Conservation (phyloP, 2,888 invertebrate genomes). For the Leptura quadrifasciata region DNA sequence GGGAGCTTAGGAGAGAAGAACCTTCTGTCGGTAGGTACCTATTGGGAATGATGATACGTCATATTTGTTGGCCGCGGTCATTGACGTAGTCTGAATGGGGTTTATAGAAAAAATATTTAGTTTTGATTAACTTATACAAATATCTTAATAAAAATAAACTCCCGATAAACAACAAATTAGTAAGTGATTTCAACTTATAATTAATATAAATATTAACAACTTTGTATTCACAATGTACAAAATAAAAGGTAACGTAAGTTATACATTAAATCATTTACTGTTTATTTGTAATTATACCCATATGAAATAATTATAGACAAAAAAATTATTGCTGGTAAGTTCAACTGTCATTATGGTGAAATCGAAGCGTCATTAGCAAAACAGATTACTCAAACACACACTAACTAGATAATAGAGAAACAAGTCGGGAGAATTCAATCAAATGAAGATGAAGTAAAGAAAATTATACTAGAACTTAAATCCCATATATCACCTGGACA, state of each 20-base stretch:
- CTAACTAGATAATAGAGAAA: too few relatives aligned
- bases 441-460: too few relatives aligned
- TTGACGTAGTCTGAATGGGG: conserved; percentile 21
- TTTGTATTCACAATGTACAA: background rate
- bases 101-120: conserved; percentile 15
- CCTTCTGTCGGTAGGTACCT: conserved; percentile 63
- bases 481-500: too few relatives aligned
- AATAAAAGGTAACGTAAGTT: background rate
- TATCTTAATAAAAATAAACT: background rate
- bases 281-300: background rate
- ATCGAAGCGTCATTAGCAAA: too few relatives aligned
- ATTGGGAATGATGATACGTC: conserved; percentile 70
- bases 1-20: conserved; percentile 57
- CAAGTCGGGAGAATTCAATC: too few relatives aligned
- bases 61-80: conserved; percentile 59
- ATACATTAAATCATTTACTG: background rate
- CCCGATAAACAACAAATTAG: background rate
- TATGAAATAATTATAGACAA: background rate
- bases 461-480: too few relatives aligned
- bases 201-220: background rate
- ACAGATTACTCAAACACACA: too few relatives aligned
- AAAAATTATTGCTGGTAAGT: too few relatives aligned
- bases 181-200: background rate
- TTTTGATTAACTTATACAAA: background rate
- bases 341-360: too few relatives aligned